Conservation (phyloP, 2,113 vertebrate species). For the Lamprotornis superbus region DNA sequence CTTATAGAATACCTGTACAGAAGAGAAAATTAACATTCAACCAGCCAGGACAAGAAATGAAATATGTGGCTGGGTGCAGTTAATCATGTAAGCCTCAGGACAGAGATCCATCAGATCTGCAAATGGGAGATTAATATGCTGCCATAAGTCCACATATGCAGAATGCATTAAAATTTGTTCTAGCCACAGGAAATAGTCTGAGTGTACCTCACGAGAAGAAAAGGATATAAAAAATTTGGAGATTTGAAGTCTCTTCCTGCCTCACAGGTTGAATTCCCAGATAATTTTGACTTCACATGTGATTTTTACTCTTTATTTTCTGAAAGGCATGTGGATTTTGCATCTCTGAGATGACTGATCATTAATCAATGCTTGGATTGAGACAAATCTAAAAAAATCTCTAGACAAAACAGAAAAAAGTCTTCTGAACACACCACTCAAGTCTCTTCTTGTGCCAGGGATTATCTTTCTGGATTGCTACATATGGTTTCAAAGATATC, state of each 20-base stretch:
- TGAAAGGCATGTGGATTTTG: not conserved
- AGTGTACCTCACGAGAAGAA: not conserved
- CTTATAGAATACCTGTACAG: not conserved
- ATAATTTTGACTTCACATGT: not conserved
- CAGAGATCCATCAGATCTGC: constrained; percentile 12
- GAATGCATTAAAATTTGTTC: not conserved
- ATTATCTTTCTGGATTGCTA: not conserved
- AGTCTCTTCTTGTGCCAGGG: not conserved
- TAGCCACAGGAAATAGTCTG: not conserved
- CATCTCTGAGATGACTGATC: not conserved
- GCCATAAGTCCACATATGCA: not conserved
- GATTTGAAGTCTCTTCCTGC: not conserved
- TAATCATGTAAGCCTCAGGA: constrained; percentile 40
- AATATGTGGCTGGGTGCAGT: constrained; percentile 14
- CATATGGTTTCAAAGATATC: constrained; percentile 42
- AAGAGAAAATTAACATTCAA: constrained; percentile 44
- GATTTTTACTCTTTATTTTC: not conserved
- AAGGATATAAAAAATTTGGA: not conserved
- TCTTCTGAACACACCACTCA: not conserved
- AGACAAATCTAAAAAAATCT: not conserved
- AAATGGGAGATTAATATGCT: constrained; percentile 27
- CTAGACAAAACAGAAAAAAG: not conserved
- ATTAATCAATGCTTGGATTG: not conserved
- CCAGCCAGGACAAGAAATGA: constrained; percentile 37
- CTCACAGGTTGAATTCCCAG: not conserved